These are phyloP conservation scores for Cantharis lateralis DNA, from an alignment of 2,888 invertebrate genomes.

Conservation along the genomic window DNA sequence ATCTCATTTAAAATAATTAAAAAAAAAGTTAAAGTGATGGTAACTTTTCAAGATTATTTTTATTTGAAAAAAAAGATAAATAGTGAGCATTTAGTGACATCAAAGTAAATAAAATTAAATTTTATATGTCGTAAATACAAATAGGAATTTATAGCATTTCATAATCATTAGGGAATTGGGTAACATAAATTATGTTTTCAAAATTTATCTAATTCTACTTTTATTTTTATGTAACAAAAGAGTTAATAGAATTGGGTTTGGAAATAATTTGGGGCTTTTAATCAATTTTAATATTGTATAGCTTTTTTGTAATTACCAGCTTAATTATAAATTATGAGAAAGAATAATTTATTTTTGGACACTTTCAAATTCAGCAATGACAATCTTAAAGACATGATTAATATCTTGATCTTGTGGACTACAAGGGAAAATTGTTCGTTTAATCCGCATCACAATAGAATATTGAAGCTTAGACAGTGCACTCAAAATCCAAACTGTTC, in stretches of 20 bases:
- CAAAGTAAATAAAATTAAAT: background rate
- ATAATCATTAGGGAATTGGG: background rate
- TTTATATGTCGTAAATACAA: background rate
- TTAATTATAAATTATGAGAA: background rate
- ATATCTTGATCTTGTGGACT: slow-evolving; percentile 9
- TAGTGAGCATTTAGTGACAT: background rate
- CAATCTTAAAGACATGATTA: slow-evolving; percentile 18
- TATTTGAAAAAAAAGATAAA: background rate
- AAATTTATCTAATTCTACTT: background rate
- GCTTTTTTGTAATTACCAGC: background rate
- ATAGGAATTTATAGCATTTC: background rate
- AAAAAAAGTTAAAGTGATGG: too few species aligned
- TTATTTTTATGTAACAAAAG: background rate
- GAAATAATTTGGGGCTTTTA: background rate
- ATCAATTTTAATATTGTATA: background rate
- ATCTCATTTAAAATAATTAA: too few species aligned
- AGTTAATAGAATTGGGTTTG: background rate
- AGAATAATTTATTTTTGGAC: background rate
- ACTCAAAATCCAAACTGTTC: slow-evolving; percentile 14
- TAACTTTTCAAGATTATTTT: background rate
- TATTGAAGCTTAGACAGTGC: slow-evolving; percentile 17
- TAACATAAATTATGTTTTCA: background rate
- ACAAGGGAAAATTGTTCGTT: slow-evolving; percentile 18
- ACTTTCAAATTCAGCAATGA: background rate
- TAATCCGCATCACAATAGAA: slow-evolving; percentile 17